Conservation (phyloP, 2,888 invertebrate genomes). For the Cephus pygmeus region DNA sequence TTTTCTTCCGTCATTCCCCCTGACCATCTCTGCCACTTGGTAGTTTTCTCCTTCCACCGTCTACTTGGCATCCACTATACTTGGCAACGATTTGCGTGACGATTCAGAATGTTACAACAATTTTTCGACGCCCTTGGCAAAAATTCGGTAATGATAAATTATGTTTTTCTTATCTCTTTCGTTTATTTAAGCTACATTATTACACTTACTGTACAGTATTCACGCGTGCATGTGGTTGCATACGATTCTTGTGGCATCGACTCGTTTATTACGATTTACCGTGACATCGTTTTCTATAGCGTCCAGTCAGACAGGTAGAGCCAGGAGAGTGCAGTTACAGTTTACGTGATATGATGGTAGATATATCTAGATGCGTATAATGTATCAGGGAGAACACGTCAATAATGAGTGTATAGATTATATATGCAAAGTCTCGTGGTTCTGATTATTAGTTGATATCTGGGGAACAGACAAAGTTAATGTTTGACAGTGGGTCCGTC, state of each 20-base stretch:
- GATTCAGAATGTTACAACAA: conserved; percentile 37
- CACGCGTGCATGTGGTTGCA: neutral
- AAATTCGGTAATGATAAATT: conserved; percentile 35
- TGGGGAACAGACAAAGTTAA: neutral
- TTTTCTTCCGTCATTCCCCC: neutral
- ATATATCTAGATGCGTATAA: neutral
- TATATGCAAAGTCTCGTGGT: neutral
- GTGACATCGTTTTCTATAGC: neutral
- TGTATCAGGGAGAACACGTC: neutral
- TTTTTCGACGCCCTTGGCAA: conserved; percentile 39
- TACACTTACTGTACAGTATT: neutral
- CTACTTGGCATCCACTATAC: neutral
- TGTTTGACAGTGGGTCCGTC: neutral
- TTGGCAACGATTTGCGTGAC: neutral
- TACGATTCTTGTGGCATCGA: neutral
- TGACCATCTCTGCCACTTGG: neutral
- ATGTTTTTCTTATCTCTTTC: neutral
- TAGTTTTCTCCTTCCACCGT: neutral
- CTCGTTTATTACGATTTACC: neutral
- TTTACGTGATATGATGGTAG: neutral
- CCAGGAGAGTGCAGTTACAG: neutral
- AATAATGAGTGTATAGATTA: neutral
- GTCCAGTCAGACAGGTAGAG: neutral
- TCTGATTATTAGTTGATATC: neutral
- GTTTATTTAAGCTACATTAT: neutral